Evolutionary conservation across 2,888 invertebrate species (phyloP), one percentile per base, ranked within the genome.

Genomic region (Epicampocera succincta): DNA sequence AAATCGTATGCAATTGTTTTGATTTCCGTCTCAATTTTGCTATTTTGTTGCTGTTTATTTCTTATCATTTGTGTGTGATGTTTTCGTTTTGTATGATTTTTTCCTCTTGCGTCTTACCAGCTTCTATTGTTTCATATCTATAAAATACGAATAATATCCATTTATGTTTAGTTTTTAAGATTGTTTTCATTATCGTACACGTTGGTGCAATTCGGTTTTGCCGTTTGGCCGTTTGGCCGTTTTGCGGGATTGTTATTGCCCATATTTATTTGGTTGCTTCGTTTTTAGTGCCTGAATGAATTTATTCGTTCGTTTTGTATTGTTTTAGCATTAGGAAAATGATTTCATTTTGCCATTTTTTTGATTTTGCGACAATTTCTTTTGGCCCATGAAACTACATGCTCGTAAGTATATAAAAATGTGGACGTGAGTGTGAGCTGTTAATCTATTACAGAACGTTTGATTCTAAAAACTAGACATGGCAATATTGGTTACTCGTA

Each of bases 361-460:
- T n/a, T 48, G 56, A 61, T 87, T 85, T 85, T 86, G 87, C 86
- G 87, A 89, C 87, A 86, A 87, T 87, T 52, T 50, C 86, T 54
- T 87, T 82, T 83, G 83, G 79, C 85, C 86, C 86, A 87, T 87
- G 87, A 87, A 88, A 89, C 87, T 86, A n/a, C n/a, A n/a, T n/a
- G n/a, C n/a, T n/a, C n/a, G n/a, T n/a, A n/a, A n/a, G n/a, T n/a
- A n/a, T n/a, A 87, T 87, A 87, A 89, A 87, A 88, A 87, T 88
- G 87, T 87, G 33, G 33, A 33, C 1, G 33, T 33, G 33, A 3
- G 33, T 33, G 33, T 33, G 1, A 33, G 33, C 8, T 33, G 3
- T 33, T 33, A 33, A 33, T 1, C 1, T 9, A 33, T 33, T 33
- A 33, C 33, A 9, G 8, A 33, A 33, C 8, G 5, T 33, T 33